Base-by-base conservation (phyloP, 2,888 invertebrate genomes). In the Mimas tiliae region DNA sequence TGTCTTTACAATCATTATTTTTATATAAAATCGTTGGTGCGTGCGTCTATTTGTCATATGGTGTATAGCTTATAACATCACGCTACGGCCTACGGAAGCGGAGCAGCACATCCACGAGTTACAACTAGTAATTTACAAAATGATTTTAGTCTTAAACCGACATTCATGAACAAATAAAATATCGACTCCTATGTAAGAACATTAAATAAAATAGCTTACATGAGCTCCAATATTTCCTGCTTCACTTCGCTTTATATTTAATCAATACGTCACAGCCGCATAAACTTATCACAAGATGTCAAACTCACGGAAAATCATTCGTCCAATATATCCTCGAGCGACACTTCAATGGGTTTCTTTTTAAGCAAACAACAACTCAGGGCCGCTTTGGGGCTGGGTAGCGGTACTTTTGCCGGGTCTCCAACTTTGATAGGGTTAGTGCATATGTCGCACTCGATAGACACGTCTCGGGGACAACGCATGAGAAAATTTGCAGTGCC, bases 401-500 rank as follows among this genome's bases (percentile, higher is more conserved):
- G 50, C 14, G 90, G 89, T 63, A 92, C 87, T 86, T 88, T 89
- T 21, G 81, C 80, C 14, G 89, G 89, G 64, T 90, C 89, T 64
- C 76, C 80, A 58, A 86, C 76, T 81, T 83, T 87, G 33, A 84
- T 71, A 19, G 74, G 75, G 48, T 76, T 70, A 42, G 74, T 74
- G 68, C 82, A 82, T 51, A 83, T 78, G 51, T 86, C 83, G 72
- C 84, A 90, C 74, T 86, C 88, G 65, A 92, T 74, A 38, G 85
- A 76, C 64, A 92, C 89, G 74, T 91, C 92, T 53, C 81, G 85
- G 21, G 90, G 86, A 71, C 81, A 83, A 74, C 90, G 83, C 69
- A 68, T 69, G 68, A 93, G 86, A 76, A 87, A 93, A 83, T 90
- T 92, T 63, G 90, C 70, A 69, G 90, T 84, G 63, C 91, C 91